These are phyloP conservation scores for Alca torda DNA, from an alignment of 2,797 vertebrate species.

Conservation along the genomic window DNA sequence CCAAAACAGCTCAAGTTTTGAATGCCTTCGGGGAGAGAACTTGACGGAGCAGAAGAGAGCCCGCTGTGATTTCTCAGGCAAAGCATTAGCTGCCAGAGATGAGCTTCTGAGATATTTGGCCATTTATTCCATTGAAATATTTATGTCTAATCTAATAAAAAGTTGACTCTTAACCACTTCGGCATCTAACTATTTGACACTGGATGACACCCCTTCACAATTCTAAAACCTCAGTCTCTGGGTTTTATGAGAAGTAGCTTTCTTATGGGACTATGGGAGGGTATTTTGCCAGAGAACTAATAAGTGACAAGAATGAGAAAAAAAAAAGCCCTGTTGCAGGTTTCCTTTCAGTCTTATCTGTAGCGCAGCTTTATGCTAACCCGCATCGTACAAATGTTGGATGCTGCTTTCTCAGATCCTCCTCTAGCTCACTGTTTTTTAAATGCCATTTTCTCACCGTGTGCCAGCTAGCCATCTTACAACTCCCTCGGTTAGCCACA, in stretches of 20 bases:
- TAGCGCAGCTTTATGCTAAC: constrained; percentile 1
- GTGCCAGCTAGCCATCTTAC: constrained; percentile 9
- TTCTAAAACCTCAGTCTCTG: background rate
- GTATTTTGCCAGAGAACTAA: constrained; percentile 38
- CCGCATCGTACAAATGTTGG: background rate
- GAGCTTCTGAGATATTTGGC: constrained; percentile 16
- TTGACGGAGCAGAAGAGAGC: constrained; percentile 49
- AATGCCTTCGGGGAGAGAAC: constrained; percentile 61
- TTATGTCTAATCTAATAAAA: constrained; percentile 16
- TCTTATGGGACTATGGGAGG: background rate
- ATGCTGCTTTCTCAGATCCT: background rate
- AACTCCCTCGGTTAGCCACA: constrained; percentile 59
- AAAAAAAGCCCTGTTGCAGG: background rate
- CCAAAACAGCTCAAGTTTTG: constrained; percentile 61
- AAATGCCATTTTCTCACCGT: background rate
- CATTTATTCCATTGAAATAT: constrained; percentile 19
- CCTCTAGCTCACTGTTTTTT: background rate
- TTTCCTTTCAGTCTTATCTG: constrained; percentile 48
- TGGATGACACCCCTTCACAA: background rate
- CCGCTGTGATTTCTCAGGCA: constrained; percentile 39
- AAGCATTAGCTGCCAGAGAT: constrained; percentile 42
- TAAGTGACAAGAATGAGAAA: background rate
- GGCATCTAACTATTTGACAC: background rate
- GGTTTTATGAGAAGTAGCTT: background rate
- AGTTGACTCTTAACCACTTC: background rate